Evolutionary conservation across 1,140 invertebrate genomes (phyloP), one percentile per base, ranked within the genome.

Genomic region (Nasonia giraulti): DNA sequence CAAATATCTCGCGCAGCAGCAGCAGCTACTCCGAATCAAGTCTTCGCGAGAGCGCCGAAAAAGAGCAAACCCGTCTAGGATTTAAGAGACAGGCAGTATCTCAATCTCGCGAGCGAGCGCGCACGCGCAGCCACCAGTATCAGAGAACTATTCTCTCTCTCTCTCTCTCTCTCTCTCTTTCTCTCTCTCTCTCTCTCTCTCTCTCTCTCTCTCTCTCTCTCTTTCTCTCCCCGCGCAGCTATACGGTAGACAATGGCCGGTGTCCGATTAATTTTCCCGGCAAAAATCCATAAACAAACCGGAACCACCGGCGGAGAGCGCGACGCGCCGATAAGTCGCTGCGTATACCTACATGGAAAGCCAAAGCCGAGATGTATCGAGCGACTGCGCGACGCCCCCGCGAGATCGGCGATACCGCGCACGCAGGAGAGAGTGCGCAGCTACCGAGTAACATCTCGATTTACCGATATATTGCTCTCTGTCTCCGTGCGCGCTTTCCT

Each of bases 311-410:
- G 27, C 23, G 69, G 23, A 11, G 27, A 27, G 27, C 5, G 11
- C 31, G 23, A 27, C 31, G 10, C 31, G 7, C 37, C 40, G 75
- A 83, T 83, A 83, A 79, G 75, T 50, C 33, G 20, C 20, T 20
- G 33, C 23, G 55, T 62, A 33, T 23, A 14, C 20, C 8, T 73
- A 31, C 23, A 44, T 82, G 44, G 76, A 83, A 68, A 77, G 55
- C 17, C 6, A 62, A 62, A 62, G 55, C 55, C 55, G 20, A 62
- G 55, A 62, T n/a, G 55, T 62, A 62, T 62, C 86, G 88, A 87
- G 87, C 86, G 85, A 86, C 86, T 66, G 80, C 80, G 83, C 31
- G 85, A 91, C 89, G 90, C 89, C 89, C 87, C 89, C 90, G 87
- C 89, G 68, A 86, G 89, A 89, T 90, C 82, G 23, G 74, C 87